These are phyloP conservation scores for Listronotus bonariensis DNA, from an alignment of 1,140 invertebrate genomes.

Conservation along the genomic window DNA sequence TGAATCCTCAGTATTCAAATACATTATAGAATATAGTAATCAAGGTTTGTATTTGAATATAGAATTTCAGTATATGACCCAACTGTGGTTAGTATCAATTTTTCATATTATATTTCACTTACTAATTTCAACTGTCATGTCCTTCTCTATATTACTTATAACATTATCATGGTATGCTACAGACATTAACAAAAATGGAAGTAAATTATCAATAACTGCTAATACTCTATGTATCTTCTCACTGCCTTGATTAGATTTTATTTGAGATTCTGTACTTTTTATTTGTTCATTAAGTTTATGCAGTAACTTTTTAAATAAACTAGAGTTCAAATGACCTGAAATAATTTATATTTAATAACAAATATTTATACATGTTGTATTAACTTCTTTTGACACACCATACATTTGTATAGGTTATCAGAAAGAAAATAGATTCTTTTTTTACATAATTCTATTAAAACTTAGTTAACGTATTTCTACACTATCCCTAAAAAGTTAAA, in stretches of 20 bases:
- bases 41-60: too few species aligned
- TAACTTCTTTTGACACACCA: too few species aligned
- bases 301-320: slow-evolving; percentile 47
- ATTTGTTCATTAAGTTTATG: slow-evolving; percentile 45
- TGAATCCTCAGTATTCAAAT: too few species aligned
- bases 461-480: too few species aligned
- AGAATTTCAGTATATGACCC: too few species aligned
- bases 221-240: slow-evolving; percentile 50
- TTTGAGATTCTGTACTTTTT: slow-evolving; percentile 46
- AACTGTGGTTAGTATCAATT: too few species aligned
- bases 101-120: slow-evolving; percentile 39
- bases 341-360: slow-evolving; percentile 5
- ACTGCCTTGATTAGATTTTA: slow-evolving; percentile 40
- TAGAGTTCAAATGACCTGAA: slow-evolving; percentile 40
- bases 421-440: too few species aligned
- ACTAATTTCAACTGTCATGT: slow-evolving; percentile 56
- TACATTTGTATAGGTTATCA: too few species aligned
- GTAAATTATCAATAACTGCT: slow-evolving; percentile 57
- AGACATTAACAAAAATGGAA: slow-evolving; percentile 61
- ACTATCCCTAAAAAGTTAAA: too few species aligned
- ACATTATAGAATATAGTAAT: too few species aligned
- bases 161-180: slow-evolving; percentile 57
- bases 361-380: too few species aligned
- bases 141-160: slow-evolving; percentile 52
- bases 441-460: too few species aligned